Conservation (phyloP, 1,140 invertebrate species). For the Drosophila burlai region DNA sequence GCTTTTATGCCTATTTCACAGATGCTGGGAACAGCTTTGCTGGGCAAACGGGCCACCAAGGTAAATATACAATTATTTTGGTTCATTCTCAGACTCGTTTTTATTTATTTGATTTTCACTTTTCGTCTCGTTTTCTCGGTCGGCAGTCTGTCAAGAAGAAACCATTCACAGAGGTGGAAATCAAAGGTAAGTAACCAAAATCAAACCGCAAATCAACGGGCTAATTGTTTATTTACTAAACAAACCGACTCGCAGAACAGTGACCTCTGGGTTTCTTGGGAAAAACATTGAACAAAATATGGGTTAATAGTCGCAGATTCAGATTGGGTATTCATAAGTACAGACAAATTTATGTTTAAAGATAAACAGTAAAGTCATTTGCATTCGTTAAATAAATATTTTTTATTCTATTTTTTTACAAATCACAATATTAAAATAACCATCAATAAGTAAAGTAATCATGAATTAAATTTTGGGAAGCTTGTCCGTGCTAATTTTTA, state of each 20-base stretch:
- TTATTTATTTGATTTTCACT: conserved; percentile 52
- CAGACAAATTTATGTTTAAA: conserved; percentile 17
- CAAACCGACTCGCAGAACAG: conserved; percentile 12
- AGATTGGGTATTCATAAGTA: conserved; percentile 20
- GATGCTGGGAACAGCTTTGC: conserved; percentile 85
- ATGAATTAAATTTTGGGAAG: no score
- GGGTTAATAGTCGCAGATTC: conserved; percentile 21
- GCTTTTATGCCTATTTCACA: conserved; percentile 42
- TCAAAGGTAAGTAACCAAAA: conserved; percentile 71
- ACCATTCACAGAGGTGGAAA: conserved; percentile 83
- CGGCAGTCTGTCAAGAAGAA: conserved; percentile 82
- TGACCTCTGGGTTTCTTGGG: conserved; percentile 35
- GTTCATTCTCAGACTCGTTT: conserved; percentile 7
- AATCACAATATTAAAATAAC: no score
- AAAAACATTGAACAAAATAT: conserved; percentile 24
- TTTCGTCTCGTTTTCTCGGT: conserved; percentile 37
- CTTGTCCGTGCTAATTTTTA: no score
- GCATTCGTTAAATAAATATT: neutral
- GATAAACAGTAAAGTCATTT: conserved; percentile 10
- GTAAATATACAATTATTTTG: conserved; percentile 51
- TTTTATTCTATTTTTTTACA: neutral
- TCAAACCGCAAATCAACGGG: conserved; percentile 29
- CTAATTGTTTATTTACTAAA: conserved; percentile 43
- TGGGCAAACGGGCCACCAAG: conserved; percentile 82
- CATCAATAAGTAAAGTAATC: no score